Percentiles rank a stretch among this genome's conserved stretches.
These are phyloP conservation scores for Phylloscopus trochiloides DNA, from an alignment of 2,113 vertebrate genomes.

Conservation along the genomic window DNA sequence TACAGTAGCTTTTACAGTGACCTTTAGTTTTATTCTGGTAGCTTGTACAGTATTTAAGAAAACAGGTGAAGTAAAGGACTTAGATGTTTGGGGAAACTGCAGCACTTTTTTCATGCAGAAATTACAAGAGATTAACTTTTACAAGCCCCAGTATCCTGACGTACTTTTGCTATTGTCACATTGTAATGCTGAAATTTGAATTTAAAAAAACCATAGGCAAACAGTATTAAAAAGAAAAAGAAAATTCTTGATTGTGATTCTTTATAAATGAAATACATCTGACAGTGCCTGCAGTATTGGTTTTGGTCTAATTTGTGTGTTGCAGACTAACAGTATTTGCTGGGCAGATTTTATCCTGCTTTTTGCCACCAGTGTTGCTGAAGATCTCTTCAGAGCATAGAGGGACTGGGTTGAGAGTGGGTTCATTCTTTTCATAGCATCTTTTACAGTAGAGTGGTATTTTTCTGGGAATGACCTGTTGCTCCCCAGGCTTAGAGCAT, in stretches of 20 bases:
- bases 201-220: background rate
- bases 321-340: background rate
- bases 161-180: background rate
- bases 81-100: background rate
- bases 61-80: background rate
- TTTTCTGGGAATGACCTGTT: background rate
- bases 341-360: background rate
- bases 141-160: background rate
- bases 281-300: background rate
- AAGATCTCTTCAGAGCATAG: background rate
- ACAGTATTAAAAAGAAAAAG: background rate
- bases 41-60: background rate
- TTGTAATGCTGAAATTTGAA: background rate
- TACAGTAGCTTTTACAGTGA: background rate
- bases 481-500: background rate
- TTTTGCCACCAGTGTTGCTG: background rate
- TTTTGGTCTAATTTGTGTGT: background rate
- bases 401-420: background rate
- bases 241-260: background rate
- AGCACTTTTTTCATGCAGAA: background rate
- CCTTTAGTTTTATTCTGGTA: background rate
- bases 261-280: background rate
- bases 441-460: background rate
- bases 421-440: background rate
- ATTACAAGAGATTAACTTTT: background rate